Evolutionary conservation across 2,113 vertebrate species (phyloP), one percentile per base, ranked within the genome.

Genomic region (Azemiops feae): DNA sequence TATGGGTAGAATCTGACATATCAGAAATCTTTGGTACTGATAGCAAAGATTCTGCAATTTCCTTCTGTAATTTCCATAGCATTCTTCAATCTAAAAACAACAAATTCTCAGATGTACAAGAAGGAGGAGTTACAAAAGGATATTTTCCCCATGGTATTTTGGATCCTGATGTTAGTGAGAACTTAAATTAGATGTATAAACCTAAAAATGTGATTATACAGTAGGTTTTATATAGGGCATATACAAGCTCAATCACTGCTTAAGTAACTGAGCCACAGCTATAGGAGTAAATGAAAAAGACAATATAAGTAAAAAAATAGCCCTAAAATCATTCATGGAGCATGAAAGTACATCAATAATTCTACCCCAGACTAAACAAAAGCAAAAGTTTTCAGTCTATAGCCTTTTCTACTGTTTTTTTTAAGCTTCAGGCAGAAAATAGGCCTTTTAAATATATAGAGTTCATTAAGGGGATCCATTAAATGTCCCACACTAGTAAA

Each of bases 361-460:
- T 95, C 91, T 95, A 95, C 94, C 95, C 90, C 94, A 98, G 97
- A 97, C 97, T 97, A 98, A 98, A 98, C 97, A 98, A 98, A 98
- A 97, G 97, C 96, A 96, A 86, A 92, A 95, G 91, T 94, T 81
- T 30, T 94, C 91, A 95, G 94, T 89, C 94, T 95, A 95, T 95
- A 94, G 93, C 92, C 92, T 90, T 94, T 55, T 39, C 34, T 92
- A 94, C 94, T 96, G 94, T 96, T 97, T 96, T 97, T 95, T 95
- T 34, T 3, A 69, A 94, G 95, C 92, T 95, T 97, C 97, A 97
- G 97, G 97, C 97, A 97, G 97, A 97, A 97, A 97, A 93, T 90
- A 97, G 97, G 97, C 97, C 98, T 98, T 98, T 98, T 98, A 97
- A 97, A 98, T 97, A 97, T 97, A 96, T 97, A 98, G 98, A 95